Percentiles rank a stretch among this genome's conserved stretches.
phyloP scores from a whole-genome alignment of 2,888 invertebrate species.

The Odontomyia ornata region DNA sequence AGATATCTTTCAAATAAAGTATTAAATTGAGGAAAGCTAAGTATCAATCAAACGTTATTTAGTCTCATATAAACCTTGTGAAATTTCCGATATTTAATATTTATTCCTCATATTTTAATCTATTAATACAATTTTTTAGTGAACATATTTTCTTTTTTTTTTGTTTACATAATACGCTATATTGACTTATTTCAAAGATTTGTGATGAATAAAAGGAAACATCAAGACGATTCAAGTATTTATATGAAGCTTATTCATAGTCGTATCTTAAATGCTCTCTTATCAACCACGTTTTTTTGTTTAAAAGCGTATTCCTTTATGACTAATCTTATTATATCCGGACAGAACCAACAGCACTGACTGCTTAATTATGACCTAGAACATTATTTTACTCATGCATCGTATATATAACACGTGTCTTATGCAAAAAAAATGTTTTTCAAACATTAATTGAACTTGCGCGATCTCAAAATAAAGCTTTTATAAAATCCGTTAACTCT shows the following conservation, averaged over 20 bases:
- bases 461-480: too few relatives aligned
- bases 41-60: constrained; percentile 9
- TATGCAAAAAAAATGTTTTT: too few relatives aligned
- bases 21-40: not conserved
- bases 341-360: too few relatives aligned
- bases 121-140: constrained; percentile 5
- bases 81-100: not conserved
- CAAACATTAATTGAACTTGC: too few relatives aligned
- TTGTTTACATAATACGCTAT: not conserved
- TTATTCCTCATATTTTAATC: not conserved
- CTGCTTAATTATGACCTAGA: too few relatives aligned
- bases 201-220: not conserved
- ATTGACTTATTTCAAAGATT: not conserved
- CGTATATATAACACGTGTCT: too few relatives aligned
- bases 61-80: constrained; percentile 32
- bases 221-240: not conserved
- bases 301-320: too few relatives aligned
- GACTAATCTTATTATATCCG: too few relatives aligned
- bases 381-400: too few relatives aligned
- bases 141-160: not conserved
- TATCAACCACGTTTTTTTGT: too few relatives aligned
- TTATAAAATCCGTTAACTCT: too few relatives aligned
- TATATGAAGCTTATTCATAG: not conserved
- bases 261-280: too few relatives aligned
- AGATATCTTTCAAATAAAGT: not conserved